Base-by-base conservation (phyloP, 2,888 invertebrate genomes). In the Limnephilus rhombicus region DNA sequence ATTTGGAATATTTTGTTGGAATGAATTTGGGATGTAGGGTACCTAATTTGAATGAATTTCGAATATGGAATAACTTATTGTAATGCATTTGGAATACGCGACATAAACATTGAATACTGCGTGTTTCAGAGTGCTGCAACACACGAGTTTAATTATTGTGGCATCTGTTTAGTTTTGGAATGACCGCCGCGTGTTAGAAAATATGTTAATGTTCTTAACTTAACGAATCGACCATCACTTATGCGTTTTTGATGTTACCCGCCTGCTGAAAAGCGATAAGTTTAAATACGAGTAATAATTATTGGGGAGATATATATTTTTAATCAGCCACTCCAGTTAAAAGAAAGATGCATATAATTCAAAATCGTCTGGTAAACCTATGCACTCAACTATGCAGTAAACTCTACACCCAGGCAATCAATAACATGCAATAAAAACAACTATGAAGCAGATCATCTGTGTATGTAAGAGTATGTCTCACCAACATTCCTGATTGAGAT, bases 141-240 rank as follows among this genome's bases (percentile, higher is more conserved):
- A 45, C 24, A 86, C 15, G 29, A 37, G 68, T 68, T 68, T 86
- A 41, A 86, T 86, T 41, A 29, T 37, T 29, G 24, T 45, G 86
- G 86, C 86, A 86, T 86, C 86, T 86, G 86, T 86, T 86, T 45
- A 86, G 49, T 86, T 86, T 45, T 86, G 49, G 49, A 86, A 86
- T 86, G 86, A 86, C 45, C 18, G 83, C 24, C 34, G 13, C 83
- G 34, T 34, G 24, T 68, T 68, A 68, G 11, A 29, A n/a, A 29
- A 45, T 18, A 86, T 45, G 86, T 86, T 86, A 49, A 86, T 86
- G 86, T 45, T 45, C 29, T 45, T 86, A 68, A 68, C 41, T 85
- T 41, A 41, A 86, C 45, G 86, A 86, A 41, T 86, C 45, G 41
- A 86, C 45, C 24, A 37, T 68, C 68, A 9, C 68, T 68, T 68